Percentiles rank a stretch among this genome's conserved stretches.
Conservation (phyloP, 2,888 invertebrate genomes). For the Drosophila siamana region DNA sequence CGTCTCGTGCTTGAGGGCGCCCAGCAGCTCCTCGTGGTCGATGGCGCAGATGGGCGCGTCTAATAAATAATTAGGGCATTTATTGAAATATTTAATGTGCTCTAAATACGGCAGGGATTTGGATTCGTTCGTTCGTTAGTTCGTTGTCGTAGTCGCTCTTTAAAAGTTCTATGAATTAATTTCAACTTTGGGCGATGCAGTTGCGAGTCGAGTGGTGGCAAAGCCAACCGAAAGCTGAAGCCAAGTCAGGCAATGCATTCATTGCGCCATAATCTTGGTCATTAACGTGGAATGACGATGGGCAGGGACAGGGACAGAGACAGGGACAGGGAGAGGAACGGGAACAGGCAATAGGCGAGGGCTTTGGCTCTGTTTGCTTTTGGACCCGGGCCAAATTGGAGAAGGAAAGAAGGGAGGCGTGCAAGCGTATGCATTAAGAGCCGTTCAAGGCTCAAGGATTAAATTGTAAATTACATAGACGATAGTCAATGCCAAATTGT, state of each 20-base stretch:
- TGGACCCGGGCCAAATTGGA: conserved; percentile 65
- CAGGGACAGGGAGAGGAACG: not conserved
- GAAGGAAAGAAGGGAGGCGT: conserved; percentile 22
- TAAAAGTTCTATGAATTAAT: conserved; percentile 71
- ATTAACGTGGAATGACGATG: conserved; percentile 61
- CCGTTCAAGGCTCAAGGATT: conserved; percentile 79
- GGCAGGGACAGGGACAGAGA: not conserved
- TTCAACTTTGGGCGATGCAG: conserved; percentile 51
- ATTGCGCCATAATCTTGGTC: conserved; percentile 79
- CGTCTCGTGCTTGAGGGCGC: conserved; percentile 95
- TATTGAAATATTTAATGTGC: conserved; percentile 65
- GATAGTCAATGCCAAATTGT: conserved; percentile 69
- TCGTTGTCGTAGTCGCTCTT: conserved; percentile 23
- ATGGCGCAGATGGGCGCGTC: conserved; percentile 91
- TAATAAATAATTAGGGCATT: conserved; percentile 74
- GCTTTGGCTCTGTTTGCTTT: conserved; percentile 47
- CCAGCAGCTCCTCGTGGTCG: conserved; percentile 92
- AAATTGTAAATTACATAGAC: conserved; percentile 80
- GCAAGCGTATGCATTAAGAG: conserved; percentile 70
- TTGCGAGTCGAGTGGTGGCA: conserved; percentile 11
- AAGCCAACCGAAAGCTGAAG: conserved; percentile 20
- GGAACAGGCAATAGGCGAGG: conserved; percentile 3
- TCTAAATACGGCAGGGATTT: not conserved
- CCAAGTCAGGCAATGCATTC: conserved; percentile 75
- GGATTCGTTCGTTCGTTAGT: no score